phyloP scores from a whole-genome alignment of 2,888 invertebrate genomes.

The Noctua janthe region DNA sequence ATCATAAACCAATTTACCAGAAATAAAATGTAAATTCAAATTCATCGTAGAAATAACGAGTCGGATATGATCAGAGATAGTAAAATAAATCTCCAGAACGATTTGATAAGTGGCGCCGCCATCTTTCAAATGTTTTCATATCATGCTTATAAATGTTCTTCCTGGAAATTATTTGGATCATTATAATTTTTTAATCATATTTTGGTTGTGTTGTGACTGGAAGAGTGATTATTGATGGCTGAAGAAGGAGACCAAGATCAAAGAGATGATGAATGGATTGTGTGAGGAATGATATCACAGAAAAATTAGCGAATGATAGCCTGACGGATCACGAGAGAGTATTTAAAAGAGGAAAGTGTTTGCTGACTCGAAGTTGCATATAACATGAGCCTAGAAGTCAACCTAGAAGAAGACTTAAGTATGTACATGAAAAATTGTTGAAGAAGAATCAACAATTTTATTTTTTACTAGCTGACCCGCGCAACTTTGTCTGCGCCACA shows the following conservation, averaged over 20 bases:
- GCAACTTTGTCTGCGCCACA: too few relatives aligned
- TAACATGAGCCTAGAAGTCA: too few relatives aligned
- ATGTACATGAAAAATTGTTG: too few relatives aligned
- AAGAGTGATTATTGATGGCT: not conserved
- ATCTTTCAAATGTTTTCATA: constrained; percentile 41
- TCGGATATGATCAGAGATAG: constrained; percentile 50
- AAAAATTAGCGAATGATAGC: not conserved
- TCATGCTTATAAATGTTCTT: constrained; percentile 14
- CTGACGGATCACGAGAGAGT: too few relatives aligned
- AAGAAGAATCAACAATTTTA: too few relatives aligned
- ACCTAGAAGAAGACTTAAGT: too few relatives aligned
- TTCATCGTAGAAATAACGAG: constrained; percentile 56
- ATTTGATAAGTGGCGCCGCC: constrained; percentile 23
- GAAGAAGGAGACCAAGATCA: not conserved
- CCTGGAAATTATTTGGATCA: not conserved
- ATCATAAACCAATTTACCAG: constrained; percentile 41
- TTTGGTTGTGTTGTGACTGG: not conserved
- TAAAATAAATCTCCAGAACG: constrained; percentile 47
- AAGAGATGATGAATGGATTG: not conserved
- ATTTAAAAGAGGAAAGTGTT: too few relatives aligned
- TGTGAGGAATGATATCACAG: not conserved
- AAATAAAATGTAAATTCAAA: constrained; percentile 31
- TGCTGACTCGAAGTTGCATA: too few relatives aligned
- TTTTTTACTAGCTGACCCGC: too few relatives aligned
- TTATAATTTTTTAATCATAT: constrained; percentile 9